Percentiles rank a stretch among this genome's conserved stretches.
phyloP scores from a whole-genome alignment of 2,888 invertebrate species.

The Pseudolycoriella hygida region DNA sequence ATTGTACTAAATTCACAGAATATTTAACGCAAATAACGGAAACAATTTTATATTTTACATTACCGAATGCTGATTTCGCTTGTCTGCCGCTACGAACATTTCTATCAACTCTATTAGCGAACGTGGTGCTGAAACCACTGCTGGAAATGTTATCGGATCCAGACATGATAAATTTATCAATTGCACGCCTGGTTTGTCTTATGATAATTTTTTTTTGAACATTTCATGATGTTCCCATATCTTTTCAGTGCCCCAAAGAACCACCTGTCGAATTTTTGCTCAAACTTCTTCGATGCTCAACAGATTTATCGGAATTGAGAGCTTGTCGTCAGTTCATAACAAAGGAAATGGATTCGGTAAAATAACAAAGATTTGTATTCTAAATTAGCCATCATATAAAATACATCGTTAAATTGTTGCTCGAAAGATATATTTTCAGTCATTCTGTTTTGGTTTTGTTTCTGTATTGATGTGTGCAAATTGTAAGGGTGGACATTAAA shows the following conservation, averaged over 20 bases:
- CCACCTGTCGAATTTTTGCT: constrained; percentile 14
- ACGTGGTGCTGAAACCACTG: constrained; percentile 13
- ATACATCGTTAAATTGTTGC: background rate
- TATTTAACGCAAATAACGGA: constrained; percentile 14
- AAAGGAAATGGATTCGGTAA: constrained; percentile 14
- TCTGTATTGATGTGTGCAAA: too few species aligned
- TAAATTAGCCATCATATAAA: background rate
- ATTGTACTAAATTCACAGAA: constrained; percentile 8
- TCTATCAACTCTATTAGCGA: constrained; percentile 13
- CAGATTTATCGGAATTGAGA: constrained; percentile 13
- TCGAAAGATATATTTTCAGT: background rate
- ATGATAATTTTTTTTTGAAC: background rate
- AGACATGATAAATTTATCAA: constrained; percentile 15
- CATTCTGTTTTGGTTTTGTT: background rate
- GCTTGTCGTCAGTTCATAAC: constrained; percentile 14
- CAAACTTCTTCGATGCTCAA: constrained; percentile 13
- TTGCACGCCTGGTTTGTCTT: constrained; percentile 12
- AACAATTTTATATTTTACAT: constrained; percentile 13
- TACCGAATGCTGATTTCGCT: constrained; percentile 14
- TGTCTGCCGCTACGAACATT: constrained; percentile 14
- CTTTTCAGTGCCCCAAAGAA: constrained; percentile 12
- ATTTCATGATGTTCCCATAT: background rate
- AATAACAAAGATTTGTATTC: background rate
- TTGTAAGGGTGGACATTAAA: background rate
- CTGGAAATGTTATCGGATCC: constrained; percentile 14